Conservation (phyloP, 2,113 vertebrate genomes). For the Alligator mississippiensis region DNA sequence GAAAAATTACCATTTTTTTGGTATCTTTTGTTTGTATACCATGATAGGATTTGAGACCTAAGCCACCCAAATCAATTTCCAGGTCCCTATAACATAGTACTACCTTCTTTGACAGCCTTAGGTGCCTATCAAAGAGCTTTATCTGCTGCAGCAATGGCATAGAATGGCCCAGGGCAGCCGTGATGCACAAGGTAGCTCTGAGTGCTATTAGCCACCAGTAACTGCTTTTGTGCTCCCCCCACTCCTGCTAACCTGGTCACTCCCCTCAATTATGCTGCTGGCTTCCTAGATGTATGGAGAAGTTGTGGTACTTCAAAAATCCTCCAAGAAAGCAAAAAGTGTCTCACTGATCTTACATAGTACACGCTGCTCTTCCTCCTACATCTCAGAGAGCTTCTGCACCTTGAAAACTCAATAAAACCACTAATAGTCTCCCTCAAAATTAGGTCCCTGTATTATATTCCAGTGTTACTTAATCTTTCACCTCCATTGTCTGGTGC, state of each 20-base stretch:
- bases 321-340: neutral
- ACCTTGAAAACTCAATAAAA: slow-evolving; percentile 24
- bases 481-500: neutral
- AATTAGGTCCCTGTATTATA: neutral
- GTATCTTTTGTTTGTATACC: neutral
- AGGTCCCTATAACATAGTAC: neutral
- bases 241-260: too few relatives aligned
- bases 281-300: neutral
- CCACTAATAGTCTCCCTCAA: neutral
- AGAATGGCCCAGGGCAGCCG: neutral
- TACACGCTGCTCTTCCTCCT: neutral
- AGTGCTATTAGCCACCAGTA: neutral
- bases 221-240: too few relatives aligned
- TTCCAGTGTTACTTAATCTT: slow-evolving; percentile 28
- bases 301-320: neutral
- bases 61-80: neutral
- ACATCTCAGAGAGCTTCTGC: neutral
- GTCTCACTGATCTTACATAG: neutral
- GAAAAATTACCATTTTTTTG: neutral
- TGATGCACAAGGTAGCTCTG: neutral
- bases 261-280: too few relatives aligned
- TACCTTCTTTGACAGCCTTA: neutral
- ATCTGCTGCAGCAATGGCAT: neutral
- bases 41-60: neutral
- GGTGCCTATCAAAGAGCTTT: neutral